phyloP scores from a whole-genome alignment of 2,888 invertebrate species.

The Dascillus cervinus region DNA sequence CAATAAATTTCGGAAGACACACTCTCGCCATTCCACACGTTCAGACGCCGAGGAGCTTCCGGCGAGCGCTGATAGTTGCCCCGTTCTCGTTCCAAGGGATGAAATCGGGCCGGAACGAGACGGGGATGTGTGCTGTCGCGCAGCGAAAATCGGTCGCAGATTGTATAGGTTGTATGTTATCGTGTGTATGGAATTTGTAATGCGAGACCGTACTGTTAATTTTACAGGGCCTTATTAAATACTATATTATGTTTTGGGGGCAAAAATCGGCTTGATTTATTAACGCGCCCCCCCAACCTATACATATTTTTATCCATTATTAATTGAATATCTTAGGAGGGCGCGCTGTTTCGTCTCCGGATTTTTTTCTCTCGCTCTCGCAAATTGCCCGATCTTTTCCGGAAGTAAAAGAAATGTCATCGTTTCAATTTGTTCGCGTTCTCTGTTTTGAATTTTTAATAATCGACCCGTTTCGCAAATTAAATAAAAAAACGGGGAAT shows the following conservation, averaged over 20 bases:
- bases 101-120: slow-evolving; percentile 7
- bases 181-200: slow-evolving; percentile 41
- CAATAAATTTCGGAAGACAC: slow-evolving; percentile 36
- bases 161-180: slow-evolving; percentile 37
- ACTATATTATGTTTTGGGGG: slow-evolving; percentile 42
- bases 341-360: too few species aligned
- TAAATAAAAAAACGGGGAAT: slow-evolving; percentile 10
- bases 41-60: slow-evolving; percentile 18
- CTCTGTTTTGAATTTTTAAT: too few species aligned
- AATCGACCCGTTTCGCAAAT: too few species aligned
- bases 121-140: slow-evolving; percentile 11
- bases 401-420: too few species aligned
- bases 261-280: too few species aligned
- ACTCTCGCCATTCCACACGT: slow-evolving; percentile 28
- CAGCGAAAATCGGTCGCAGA: slow-evolving; percentile 21
- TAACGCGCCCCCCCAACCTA: too few species aligned
- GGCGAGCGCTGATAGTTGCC: slow-evolving; percentile 8
- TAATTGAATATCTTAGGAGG: too few species aligned
- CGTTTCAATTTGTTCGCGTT: too few species aligned
- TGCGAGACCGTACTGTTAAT: slow-evolving; percentile 38
- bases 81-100: slow-evolving; percentile 10
- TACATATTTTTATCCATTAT: too few species aligned
- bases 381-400: too few species aligned
- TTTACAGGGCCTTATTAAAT: slow-evolving; percentile 43
- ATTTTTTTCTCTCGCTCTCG: too few species aligned